Base-by-base conservation (phyloP, 2,888 invertebrate genomes). In the Ectemnius lituratus region DNA sequence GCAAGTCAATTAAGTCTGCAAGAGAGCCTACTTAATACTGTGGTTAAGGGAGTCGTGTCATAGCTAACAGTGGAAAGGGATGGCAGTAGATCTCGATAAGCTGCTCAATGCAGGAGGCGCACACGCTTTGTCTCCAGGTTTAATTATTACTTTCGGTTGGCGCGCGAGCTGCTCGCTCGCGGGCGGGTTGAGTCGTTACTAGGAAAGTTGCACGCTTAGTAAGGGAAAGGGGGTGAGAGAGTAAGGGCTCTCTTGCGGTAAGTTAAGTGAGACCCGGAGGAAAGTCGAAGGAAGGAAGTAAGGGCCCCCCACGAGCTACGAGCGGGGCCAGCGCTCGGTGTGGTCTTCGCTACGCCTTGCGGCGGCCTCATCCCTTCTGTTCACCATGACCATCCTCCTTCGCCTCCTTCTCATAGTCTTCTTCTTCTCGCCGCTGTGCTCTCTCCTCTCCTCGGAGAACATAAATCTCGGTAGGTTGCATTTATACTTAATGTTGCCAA, bases 401-500 rank as follows among this genome's bases (percentile, higher is more conserved):
- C 66, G 70, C 72, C 73, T 68, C 71, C 72, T 71, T 73, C 75
- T 63, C 63, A 59, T 75, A 73, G 67, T 75, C 73, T 77, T 76
- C 78, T 72, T 73, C 76, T 76, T 77, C 84, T 81, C 83, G 75
- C 75, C 76, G 70, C 57, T 57, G 64, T 62, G 62, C 73, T 83
- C 65, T 65, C 73, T 83, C 74, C 76, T 77, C 78, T 78, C 78
- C 82, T 75, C 77, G 74, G 72, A 75, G 75, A 74, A 83, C 86
- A 87, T 89, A 89, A 87, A 87, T 87, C 87, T 86, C 85, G 75
- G 82, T 82, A 84, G 85, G 82, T 87, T 84, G 86, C 85, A 84
- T 86, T 87, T 86, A 86, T 86, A 87, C 88, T 87, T 85, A 86
- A 88, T 87, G 84, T 88, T 88, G 88, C 88, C 87, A 88, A 87